Conservation (phyloP, 2,113 vertebrate species). For the Gallinago paraguaiae region DNA sequence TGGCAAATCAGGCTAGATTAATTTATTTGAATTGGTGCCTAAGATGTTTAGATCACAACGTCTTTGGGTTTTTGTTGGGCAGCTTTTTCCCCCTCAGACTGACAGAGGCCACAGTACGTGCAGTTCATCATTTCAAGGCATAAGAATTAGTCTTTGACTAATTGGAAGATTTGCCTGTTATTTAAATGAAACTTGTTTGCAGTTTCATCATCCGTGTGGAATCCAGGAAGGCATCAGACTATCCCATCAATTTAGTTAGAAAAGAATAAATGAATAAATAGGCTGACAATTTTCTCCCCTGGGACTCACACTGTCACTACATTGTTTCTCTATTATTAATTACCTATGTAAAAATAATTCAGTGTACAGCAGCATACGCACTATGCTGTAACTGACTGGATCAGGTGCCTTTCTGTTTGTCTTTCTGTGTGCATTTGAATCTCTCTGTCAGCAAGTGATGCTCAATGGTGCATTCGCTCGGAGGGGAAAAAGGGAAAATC, state of each 20-base stretch:
- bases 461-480: neutral
- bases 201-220: constrained; percentile 69
- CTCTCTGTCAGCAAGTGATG: constrained; percentile 31
- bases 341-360: constrained; percentile 69
- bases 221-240: constrained; percentile 64
- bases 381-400: neutral
- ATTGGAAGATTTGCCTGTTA: constrained; percentile 75
- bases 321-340: constrained; percentile 76
- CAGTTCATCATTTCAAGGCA: constrained; percentile 73
- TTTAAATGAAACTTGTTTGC: constrained; percentile 78
- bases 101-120: constrained; percentile 46
- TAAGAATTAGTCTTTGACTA: constrained; percentile 75
- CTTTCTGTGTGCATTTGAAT: neutral
- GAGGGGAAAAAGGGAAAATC: neutral
- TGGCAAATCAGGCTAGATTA: constrained; percentile 59
- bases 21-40: constrained; percentile 51
- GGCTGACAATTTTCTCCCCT: constrained; percentile 60
- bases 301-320: constrained; percentile 59
- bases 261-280: constrained; percentile 73
- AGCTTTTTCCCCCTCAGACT: constrained; percentile 35
- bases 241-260: constrained; percentile 74
- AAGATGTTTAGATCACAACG: constrained; percentile 64
- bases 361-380: neutral
- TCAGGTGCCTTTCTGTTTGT: constrained; percentile 7
- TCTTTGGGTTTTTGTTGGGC: neutral